Percentiles rank a stretch among this genome's conserved stretches.
These are phyloP conservation scores for Allygus modestus DNA, from an alignment of 2,888 invertebrate genomes.

Conservation along the genomic window DNA sequence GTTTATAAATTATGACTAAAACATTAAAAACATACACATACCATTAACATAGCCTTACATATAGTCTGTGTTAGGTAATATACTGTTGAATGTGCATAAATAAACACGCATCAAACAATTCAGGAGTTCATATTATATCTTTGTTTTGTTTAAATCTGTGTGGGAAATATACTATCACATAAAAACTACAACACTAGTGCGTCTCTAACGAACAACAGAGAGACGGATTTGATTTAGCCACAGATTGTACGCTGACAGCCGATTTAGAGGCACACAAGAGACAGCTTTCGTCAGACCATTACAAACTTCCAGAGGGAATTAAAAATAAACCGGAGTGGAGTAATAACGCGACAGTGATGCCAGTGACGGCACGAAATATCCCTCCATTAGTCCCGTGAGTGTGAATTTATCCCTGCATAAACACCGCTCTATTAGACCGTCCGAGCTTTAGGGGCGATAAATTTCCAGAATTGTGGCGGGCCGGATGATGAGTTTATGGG, in stretches of 20 bases:
- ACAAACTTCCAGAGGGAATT: slow-evolving; percentile 28
- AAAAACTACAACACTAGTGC: neutral
- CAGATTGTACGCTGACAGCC: slow-evolving; percentile 15
- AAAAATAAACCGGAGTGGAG: slow-evolving; percentile 32
- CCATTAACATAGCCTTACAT: too few species aligned
- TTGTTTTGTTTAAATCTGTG: too few species aligned
- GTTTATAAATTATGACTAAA: too few species aligned
- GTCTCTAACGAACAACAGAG: neutral
- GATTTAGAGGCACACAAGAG: slow-evolving; percentile 33
- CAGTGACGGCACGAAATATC: slow-evolving; percentile 46
- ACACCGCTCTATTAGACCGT: slow-evolving; percentile 50
- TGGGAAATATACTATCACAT: too few species aligned
- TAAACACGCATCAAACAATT: too few species aligned
- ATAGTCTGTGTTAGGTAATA: too few species aligned
- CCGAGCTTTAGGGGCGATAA: slow-evolving; percentile 48
- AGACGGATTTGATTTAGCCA: neutral
- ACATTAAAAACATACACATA: too few species aligned
- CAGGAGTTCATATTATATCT: too few species aligned
- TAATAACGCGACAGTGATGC: slow-evolving; percentile 50
- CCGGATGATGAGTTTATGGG: slow-evolving; percentile 30
- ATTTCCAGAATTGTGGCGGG: slow-evolving; percentile 32
- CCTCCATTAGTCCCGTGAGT: slow-evolving; percentile 43
- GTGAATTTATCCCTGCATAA: slow-evolving; percentile 55
- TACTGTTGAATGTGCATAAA: too few species aligned
- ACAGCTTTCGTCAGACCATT: slow-evolving; percentile 27